These are phyloP conservation scores for Cryptoblepharus egeriae DNA, from an alignment of 2,797 vertebrate genomes.

Conservation along the genomic window DNA sequence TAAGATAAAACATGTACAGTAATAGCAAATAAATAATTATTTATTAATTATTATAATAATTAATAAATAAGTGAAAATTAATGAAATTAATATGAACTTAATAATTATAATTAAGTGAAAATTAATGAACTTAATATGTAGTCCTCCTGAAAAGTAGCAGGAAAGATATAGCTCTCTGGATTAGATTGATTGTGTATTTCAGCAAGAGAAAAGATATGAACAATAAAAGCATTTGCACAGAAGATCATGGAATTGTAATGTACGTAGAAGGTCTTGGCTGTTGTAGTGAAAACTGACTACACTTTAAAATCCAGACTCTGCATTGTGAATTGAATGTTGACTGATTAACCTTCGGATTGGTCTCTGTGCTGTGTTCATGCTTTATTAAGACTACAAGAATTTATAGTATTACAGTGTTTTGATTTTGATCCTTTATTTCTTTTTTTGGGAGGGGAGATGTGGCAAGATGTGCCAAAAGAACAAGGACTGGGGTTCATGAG, in stretches of 20 bases:
- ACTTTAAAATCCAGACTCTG: not conserved
- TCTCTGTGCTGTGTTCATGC: not conserved
- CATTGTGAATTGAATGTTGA: not conserved
- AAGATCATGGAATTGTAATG: not conserved
- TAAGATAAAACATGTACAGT: too few species aligned
- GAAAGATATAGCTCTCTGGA: conserved; percentile 30
- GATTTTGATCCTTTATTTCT: not conserved
- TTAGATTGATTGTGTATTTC: not conserved
- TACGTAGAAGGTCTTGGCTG: not conserved
- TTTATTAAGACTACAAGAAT: not conserved
- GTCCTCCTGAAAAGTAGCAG: conserved; percentile 4
- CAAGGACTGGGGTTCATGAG: not conserved
- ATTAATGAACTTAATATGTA: conserved; percentile 25
- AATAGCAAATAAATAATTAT: too few species aligned
- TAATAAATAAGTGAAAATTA: conserved; percentile 24
- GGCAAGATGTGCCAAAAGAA: not conserved
- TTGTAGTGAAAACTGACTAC: not conserved
- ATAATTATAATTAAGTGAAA: conserved; percentile 8
- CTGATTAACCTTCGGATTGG: not conserved
- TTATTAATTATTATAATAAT: too few species aligned
- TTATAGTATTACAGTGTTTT: not conserved
- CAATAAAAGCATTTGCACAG: not conserved
- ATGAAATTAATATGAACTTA: too few species aligned
- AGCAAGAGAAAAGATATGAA: not conserved
- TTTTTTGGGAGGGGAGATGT: too few species aligned